Percentiles rank a stretch among this genome's conserved stretches.
phyloP scores from a whole-genome alignment of 2,113 vertebrate species.

The Pipra filicauda region DNA sequence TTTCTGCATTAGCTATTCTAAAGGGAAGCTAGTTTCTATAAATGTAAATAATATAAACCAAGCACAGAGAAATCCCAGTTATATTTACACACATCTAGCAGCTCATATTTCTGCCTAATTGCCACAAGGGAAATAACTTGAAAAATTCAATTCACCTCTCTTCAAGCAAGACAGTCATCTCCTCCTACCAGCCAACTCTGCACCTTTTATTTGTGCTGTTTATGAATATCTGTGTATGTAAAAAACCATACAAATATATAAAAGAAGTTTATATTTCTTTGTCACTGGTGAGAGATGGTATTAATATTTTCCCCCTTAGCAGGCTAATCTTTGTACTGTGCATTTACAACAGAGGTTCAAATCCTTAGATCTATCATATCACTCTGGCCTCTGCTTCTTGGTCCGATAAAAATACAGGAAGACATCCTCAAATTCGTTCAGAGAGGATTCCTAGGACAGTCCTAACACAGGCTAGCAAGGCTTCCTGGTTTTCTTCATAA shows the following conservation, averaged over 20 bases:
- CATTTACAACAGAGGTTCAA: background rate
- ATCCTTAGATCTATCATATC: background rate
- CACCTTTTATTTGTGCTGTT: background rate
- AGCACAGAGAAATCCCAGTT: background rate
- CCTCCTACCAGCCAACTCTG: background rate
- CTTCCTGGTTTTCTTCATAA: background rate
- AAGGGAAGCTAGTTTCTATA: background rate
- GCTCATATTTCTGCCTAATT: background rate
- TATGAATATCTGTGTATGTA: background rate
- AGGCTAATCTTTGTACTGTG: background rate
- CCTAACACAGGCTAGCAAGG: background rate
- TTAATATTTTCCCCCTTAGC: background rate
- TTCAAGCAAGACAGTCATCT: background rate
- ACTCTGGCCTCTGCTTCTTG: background rate
- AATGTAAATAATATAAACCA: slow-evolving; percentile 14
- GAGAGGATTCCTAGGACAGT: background rate
- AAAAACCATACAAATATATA: background rate
- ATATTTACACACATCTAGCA: background rate
- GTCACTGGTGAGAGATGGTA: background rate
- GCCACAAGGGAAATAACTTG: background rate
- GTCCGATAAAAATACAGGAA: background rate
- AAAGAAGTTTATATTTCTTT: background rate
- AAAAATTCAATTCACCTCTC: slow-evolving; percentile 7
- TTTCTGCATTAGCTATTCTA: background rate
- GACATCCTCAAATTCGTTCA: background rate